A percentile compares a stretch with the other conserved stretches of the same genome.
phyloP scores from a whole-genome alignment of 2,113 vertebrate species.

The Anthoscopus minutus region DNA sequence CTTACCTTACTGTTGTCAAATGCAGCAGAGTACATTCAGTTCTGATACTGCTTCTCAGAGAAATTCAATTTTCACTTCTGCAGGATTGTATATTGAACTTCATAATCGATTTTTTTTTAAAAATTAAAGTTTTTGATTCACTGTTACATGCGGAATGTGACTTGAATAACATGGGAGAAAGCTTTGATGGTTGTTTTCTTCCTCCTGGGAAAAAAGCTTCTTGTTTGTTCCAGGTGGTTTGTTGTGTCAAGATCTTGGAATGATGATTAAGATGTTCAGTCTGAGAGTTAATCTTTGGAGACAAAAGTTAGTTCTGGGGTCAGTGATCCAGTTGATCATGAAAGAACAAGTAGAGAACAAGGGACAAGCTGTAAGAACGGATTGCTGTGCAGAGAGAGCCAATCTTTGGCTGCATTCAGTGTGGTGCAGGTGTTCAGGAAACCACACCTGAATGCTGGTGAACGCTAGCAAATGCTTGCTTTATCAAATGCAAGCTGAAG shows the following conservation, averaged over 20 bases:
- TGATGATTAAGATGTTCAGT: background rate
- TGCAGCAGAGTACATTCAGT: background rate
- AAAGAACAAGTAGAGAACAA: background rate
- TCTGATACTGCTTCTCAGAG: background rate
- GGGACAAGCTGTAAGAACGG: fast-evolving
- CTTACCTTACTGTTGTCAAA: background rate
- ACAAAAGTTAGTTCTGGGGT: background rate
- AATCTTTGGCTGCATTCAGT: background rate
- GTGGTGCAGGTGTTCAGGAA: background rate
- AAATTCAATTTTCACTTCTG: background rate
- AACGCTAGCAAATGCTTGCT: background rate
- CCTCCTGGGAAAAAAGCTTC: background rate
- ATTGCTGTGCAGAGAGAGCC: background rate
- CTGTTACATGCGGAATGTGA: background rate
- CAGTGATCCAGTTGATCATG: background rate
- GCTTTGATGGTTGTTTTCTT: background rate
- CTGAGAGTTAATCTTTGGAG: background rate
- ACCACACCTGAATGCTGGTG: background rate
- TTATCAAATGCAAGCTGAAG: background rate
- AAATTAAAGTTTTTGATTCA: background rate
- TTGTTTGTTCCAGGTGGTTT: background rate
- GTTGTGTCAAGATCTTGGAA: background rate
- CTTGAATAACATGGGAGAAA: background rate
- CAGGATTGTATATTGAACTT: background rate
- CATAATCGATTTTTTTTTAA: background rate